A percentile compares a stretch with the other conserved stretches of the same genome.
These are phyloP conservation scores for Acrobasis repandana DNA, from an alignment of 2,888 invertebrate genomes.

Conservation along the genomic window DNA sequence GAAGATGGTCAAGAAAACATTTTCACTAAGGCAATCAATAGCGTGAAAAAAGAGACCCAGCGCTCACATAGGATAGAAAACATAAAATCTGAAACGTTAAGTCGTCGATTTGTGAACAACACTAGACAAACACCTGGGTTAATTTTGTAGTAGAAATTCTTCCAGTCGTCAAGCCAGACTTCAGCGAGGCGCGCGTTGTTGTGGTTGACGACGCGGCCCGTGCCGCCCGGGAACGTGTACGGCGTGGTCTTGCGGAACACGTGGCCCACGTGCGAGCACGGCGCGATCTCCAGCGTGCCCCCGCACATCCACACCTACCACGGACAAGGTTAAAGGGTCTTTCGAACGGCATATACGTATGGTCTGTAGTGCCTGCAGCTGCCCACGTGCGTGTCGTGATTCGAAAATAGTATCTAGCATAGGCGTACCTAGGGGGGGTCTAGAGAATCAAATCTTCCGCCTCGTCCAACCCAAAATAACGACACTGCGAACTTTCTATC, in stretches of 20 bases:
- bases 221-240: conserved; percentile 99
- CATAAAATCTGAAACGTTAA: not conserved
- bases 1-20: too few species aligned
- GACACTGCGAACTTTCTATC: too few species aligned
- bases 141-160: conserved; percentile 99
- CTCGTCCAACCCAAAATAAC: too few species aligned
- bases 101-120: conserved; percentile 16
- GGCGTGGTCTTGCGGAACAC: conserved; percentile 99
- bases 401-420: too few species aligned
- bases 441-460: too few species aligned
- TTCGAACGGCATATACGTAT: not conserved
- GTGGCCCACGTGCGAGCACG: conserved; percentile 97
- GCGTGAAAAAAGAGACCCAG: too few species aligned
- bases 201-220: conserved; percentile 98
- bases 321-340: not conserved
- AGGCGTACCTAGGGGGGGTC: too few species aligned
- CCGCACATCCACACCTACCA: conserved; percentile 98
- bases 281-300: conserved; percentile 95
- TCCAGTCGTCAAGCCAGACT: conserved; percentile 99
- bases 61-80: not conserved
- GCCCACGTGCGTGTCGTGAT: too few species aligned
- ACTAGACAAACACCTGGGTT: conserved; percentile 90
- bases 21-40: too few species aligned
- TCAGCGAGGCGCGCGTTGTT: conserved; percentile 99
- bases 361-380: too few species aligned